Percentiles rank a stretch among this genome's conserved stretches.
phyloP scores from a whole-genome alignment of 2,797 vertebrate genomes.

The Vireo griseus region DNA sequence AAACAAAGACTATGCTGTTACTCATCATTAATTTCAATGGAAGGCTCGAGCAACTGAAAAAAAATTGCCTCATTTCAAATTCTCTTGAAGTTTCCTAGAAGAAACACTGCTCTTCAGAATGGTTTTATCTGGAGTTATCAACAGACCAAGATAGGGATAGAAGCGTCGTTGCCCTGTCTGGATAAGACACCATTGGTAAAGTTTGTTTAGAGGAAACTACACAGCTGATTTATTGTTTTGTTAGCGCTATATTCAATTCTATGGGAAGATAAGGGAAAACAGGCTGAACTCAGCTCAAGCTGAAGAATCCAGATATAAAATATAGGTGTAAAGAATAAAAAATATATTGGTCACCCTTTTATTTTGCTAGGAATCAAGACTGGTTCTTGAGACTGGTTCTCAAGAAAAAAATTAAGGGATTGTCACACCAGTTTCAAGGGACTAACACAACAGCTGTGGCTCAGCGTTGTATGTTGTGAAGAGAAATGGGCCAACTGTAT shows the following conservation, averaged over 20 bases:
- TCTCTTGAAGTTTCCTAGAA: neutral
- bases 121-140: neutral
- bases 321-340: neutral
- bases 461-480: neutral
- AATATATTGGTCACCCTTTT: neutral
- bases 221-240: constrained; percentile 31
- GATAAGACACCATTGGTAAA: neutral
- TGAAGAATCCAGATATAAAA: neutral
- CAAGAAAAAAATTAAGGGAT: neutral
- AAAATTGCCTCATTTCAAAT: neutral
- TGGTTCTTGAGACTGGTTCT: neutral
- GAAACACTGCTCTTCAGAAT: neutral
- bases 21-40: neutral
- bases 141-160: neutral
- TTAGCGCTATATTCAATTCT: constrained; percentile 31
- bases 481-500: neutral
- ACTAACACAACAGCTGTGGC: neutral
- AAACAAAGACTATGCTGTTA: neutral
- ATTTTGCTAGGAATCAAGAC: neutral
- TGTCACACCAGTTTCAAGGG: neutral
- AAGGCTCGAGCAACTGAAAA: neutral
- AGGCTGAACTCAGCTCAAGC: neutral
- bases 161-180: neutral
- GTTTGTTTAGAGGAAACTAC: constrained; percentile 16
- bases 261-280: constrained; percentile 46